Conservation (phyloP, 2,797 vertebrate genomes). For the Eptatretus atami region DNA sequence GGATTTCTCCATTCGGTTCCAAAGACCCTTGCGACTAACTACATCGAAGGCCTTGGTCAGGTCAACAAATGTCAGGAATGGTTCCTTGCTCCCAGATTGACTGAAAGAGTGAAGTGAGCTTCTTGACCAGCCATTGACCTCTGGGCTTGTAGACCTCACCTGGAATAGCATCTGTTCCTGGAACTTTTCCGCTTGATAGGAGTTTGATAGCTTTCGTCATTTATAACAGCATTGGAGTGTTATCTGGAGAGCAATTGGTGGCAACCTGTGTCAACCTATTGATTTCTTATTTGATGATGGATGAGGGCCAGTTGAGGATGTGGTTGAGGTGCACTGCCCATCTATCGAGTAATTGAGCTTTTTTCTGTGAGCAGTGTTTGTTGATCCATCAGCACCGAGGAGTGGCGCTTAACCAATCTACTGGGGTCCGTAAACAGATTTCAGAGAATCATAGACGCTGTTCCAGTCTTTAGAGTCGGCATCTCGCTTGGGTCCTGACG, state of each 20-base stretch:
- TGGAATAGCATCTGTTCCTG: too few relatives aligned
- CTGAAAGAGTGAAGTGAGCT: too few relatives aligned
- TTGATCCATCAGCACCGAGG: background rate
- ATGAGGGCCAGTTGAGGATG: background rate
- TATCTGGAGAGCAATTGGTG: background rate
- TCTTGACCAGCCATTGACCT: too few relatives aligned
- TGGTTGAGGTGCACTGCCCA: background rate
- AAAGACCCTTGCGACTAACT: background rate
- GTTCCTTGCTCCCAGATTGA: too few relatives aligned
- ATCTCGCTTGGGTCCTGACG: background rate
- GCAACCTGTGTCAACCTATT: background rate
- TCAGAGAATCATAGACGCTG: background rate
- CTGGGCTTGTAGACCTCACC: too few relatives aligned
- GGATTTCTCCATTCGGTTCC: background rate
- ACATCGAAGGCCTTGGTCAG: background rate
- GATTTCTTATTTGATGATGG: background rate
- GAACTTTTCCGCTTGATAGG: too few relatives aligned
- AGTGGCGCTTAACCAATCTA: too few relatives aligned
- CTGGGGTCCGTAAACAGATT: too few relatives aligned
- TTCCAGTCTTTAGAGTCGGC: background rate
- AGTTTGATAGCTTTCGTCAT: too few relatives aligned
- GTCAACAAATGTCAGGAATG: background rate
- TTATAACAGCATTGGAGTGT: too few relatives aligned
- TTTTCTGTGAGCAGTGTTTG: slow-evolving; percentile 1
- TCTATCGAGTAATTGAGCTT: background rate